Evolutionary conservation across 2,113 vertebrate species (phyloP).

Genomic region (Myiopsitta monachus): DNA sequence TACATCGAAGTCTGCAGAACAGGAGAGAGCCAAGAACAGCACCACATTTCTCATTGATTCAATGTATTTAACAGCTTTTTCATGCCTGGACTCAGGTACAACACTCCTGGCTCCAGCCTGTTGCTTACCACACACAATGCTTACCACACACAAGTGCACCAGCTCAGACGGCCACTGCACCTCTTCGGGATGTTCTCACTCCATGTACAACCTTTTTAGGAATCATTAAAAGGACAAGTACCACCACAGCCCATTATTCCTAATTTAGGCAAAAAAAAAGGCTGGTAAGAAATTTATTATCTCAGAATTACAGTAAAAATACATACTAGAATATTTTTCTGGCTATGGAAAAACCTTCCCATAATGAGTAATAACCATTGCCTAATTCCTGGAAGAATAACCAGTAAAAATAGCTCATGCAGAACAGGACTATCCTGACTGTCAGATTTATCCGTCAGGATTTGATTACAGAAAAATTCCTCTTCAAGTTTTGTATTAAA

Average conservation of each 20-base stretch:
- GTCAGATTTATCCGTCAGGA: not conserved
- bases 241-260: not conserved
- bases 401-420: not conserved
- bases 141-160: slow-evolving; percentile 31
- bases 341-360: not conserved
- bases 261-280: not conserved
- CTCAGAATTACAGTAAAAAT: not conserved
- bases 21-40: slow-evolving; percentile 32
- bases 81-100: slow-evolving; percentile 6
- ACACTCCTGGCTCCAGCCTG: not conserved
- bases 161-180: not conserved
- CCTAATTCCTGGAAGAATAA: slow-evolving; percentile 15
- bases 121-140: not conserved
- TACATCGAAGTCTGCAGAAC: slow-evolving; percentile 13
- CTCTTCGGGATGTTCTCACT: not conserved
- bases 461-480: not conserved
- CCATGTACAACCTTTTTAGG: not conserved
- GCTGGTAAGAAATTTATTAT: not conserved
- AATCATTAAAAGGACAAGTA: not conserved
- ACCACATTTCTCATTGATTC: slow-evolving; percentile 31
- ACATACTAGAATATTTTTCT: not conserved
- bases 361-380: not conserved
- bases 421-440: not conserved
- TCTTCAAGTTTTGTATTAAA: not conserved
- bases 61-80: slow-evolving; percentile 25